These are phyloP conservation scores for Acrocera orbiculus DNA, from an alignment of 2,888 invertebrate genomes.

Conservation along the genomic window DNA sequence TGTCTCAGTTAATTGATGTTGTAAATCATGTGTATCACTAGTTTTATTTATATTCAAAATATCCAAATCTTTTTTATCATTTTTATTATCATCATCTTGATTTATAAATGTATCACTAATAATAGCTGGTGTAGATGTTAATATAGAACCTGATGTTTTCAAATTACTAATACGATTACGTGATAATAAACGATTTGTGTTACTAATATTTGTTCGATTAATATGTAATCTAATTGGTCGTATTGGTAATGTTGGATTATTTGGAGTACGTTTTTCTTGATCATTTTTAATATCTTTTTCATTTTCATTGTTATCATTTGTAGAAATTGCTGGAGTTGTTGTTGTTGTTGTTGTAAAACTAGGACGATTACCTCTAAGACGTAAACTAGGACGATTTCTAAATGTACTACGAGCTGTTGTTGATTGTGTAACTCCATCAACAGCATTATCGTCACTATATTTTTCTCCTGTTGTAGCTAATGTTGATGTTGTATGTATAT, in stretches of 20 bases:
- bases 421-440: slow-evolving; percentile 19
- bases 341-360: slow-evolving; percentile 18
- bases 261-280: slow-evolving; percentile 16
- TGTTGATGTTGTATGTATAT: slow-evolving; percentile 24
- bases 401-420: slow-evolving; percentile 20
- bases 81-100: slow-evolving; percentile 23
- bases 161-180: slow-evolving; percentile 20
- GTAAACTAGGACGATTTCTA: slow-evolving; percentile 24
- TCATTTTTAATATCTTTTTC: slow-evolving; percentile 14
- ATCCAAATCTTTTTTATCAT: slow-evolving; percentile 19
- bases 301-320: slow-evolving; percentile 6
- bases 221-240: slow-evolving; percentile 27
- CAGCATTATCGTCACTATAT: slow-evolving; percentile 15
- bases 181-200: slow-evolving; percentile 21
- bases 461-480: slow-evolving; percentile 20
- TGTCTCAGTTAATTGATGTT: slow-evolving; percentile 5
- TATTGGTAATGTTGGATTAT: slow-evolving; percentile 16
- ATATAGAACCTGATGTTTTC: slow-evolving; percentile 16
- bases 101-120: background rate
- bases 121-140: slow-evolving; percentile 14
- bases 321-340: slow-evolving; percentile 22
- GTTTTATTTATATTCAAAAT: slow-evolving; percentile 10
- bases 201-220: slow-evolving; percentile 19
- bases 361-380: slow-evolving; percentile 25
- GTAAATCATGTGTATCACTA: slow-evolving; percentile 3